A percentile compares a stretch with the other conserved stretches of the same genome.
These are phyloP conservation scores for Sterna hirundo DNA, from an alignment of 2,113 vertebrate genomes.

Conservation along the genomic window DNA sequence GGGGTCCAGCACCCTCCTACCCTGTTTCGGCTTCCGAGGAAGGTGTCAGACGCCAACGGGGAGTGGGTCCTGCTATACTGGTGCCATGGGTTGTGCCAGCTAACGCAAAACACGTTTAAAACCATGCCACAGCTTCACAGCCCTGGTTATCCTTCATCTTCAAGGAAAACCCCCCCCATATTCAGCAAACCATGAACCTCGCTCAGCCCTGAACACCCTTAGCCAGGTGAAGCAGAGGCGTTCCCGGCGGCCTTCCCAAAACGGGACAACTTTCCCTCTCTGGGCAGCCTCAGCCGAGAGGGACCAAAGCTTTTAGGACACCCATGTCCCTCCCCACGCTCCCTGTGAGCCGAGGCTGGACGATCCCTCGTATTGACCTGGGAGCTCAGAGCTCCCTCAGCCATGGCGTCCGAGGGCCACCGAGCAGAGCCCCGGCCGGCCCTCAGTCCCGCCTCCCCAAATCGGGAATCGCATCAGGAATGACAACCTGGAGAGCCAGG, in stretches of 20 bases:
- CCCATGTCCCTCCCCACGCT: background rate
- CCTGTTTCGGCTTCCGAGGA: accelerated
- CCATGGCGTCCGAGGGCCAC: background rate
- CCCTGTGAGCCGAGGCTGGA: background rate
- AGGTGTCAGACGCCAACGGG: accelerated
- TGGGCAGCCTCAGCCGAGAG: background rate
- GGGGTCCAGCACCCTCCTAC: background rate
- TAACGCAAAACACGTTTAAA: background rate
- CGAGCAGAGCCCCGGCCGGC: background rate
- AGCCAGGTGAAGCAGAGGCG: background rate
- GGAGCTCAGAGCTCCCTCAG: background rate
- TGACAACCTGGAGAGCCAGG: background rate
- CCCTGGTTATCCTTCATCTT: background rate
- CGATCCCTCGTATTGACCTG: background rate
- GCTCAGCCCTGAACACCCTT: background rate
- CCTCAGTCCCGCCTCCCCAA: background rate
- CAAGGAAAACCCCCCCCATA: background rate
- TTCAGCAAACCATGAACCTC: accelerated
- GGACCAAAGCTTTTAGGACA: background rate
- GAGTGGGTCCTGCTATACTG: accelerated
- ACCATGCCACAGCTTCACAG: background rate
- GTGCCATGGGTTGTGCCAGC: background rate
- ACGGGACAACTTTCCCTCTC: background rate
- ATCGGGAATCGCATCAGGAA: background rate
- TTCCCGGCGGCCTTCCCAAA: accelerated